Evolutionary conservation across 2,113 vertebrate species (phyloP).

Genomic region (Physeter macrocephalus): DNA sequence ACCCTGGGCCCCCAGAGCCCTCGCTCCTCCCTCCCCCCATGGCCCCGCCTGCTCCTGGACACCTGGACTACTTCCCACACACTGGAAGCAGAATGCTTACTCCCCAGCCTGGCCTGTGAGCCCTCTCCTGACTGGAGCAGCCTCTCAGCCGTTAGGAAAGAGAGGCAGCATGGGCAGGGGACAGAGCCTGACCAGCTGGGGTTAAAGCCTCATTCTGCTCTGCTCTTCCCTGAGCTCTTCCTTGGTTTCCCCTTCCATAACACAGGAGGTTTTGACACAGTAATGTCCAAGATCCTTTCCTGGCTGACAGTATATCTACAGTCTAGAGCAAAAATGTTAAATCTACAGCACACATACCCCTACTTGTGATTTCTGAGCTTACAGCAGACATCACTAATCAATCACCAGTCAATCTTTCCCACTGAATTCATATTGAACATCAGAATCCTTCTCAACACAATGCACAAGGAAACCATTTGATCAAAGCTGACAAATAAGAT

Average conservation of each 20-base stretch:
- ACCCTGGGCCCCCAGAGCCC: neutral
- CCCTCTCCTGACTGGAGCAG: neutral
- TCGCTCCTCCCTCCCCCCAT: neutral
- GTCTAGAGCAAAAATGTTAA: neutral
- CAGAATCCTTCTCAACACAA: neutral
- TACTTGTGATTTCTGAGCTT: neutral
- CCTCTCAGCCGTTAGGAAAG: neutral
- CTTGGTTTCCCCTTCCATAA: neutral
- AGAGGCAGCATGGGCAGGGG: accelerated
- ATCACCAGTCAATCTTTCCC: neutral
- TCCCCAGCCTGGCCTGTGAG: neutral
- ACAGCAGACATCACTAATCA: neutral
- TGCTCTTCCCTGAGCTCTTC: neutral
- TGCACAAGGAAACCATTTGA: neutral
- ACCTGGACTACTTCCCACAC: neutral
- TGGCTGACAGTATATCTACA: neutral
- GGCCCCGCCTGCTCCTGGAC: neutral
- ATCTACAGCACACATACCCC: accelerated
- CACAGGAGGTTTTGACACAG: neutral
- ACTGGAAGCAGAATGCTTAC: accelerated
- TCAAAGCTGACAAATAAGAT: neutral
- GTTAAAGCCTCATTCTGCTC: neutral
- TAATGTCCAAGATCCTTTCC: neutral
- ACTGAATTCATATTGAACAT: neutral
- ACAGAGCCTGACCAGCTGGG: neutral